Evolutionary conservation across 2,888 invertebrate genomes (phyloP).

Genomic region (Drosophila multiciliata): DNA sequence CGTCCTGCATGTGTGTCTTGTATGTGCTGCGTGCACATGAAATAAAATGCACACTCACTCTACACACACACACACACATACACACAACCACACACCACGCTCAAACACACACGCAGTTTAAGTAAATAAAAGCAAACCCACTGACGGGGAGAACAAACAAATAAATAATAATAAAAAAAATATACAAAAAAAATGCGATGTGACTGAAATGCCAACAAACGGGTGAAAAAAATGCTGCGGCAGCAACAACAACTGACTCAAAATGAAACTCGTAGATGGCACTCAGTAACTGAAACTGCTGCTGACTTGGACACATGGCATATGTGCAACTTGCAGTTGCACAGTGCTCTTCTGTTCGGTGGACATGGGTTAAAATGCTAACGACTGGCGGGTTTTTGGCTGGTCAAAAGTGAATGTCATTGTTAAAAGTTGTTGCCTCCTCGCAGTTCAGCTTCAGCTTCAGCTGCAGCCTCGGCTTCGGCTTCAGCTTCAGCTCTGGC

Average conservation of each 20-base stretch:
- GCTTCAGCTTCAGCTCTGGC: slow-evolving; percentile 23
- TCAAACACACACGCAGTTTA: slow-evolving; percentile 52
- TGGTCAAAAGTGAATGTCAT: slow-evolving; percentile 59
- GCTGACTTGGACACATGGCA: slow-evolving; percentile 50
- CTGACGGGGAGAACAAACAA: slow-evolving; percentile 7
- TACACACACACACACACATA: slow-evolving; percentile 15
- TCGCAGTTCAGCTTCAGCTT: slow-evolving; percentile 20
- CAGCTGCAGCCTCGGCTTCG: neutral
- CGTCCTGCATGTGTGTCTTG: slow-evolving; percentile 9
- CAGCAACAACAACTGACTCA: slow-evolving; percentile 11
- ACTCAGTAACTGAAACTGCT: slow-evolving; percentile 26
- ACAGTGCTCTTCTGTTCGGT: neutral
- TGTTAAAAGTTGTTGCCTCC: slow-evolving; percentile 54
- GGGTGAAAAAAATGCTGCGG: slow-evolving; percentile 30
- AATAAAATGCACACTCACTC: slow-evolving; percentile 55
- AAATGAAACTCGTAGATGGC: slow-evolving; percentile 8
- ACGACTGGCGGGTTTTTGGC: slow-evolving; percentile 22
- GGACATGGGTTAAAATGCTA: neutral
- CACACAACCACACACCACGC: neutral
- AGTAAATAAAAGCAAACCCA: slow-evolving; percentile 60
- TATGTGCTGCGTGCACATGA: slow-evolving; percentile 32
- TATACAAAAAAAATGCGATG: slow-evolving; percentile 12
- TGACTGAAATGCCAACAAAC: slow-evolving; percentile 57
- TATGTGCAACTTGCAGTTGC: slow-evolving; percentile 50
- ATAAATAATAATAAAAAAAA: slow-evolving; percentile 20